Evolutionary conservation across 2,113 vertebrate genomes (phyloP).

Genomic region (Ameiurus melas): DNA sequence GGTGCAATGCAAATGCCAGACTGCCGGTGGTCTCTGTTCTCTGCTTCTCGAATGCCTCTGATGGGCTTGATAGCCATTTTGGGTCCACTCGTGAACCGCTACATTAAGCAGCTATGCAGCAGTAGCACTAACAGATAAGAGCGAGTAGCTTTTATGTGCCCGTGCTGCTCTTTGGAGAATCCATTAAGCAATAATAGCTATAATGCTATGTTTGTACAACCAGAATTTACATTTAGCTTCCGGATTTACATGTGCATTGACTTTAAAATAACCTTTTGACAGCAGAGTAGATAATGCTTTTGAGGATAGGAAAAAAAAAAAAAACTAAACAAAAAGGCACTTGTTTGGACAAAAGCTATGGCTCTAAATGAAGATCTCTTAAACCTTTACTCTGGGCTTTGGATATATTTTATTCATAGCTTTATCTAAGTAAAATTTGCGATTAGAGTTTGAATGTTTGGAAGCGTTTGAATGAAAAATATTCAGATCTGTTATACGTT

Average conservation of each 20-base stretch:
- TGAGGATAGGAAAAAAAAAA: neutral
- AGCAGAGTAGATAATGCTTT: neutral
- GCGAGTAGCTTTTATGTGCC: constrained; percentile 19
- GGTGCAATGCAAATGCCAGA: neutral
- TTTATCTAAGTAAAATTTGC: neutral
- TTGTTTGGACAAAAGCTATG: neutral
- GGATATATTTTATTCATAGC: neutral
- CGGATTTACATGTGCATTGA: neutral
- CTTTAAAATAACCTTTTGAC: neutral
- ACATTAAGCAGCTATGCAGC: constrained; percentile 38
- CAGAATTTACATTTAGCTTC: neutral
- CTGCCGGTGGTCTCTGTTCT: constrained; percentile 19
- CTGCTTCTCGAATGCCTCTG: neutral
- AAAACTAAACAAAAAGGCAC: neutral
- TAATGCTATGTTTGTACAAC: neutral
- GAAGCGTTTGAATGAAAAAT: neutral
- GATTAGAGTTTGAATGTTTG: neutral
- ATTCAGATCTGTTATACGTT: too few species aligned
- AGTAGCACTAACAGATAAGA: constrained; percentile 3
- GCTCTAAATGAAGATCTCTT: neutral
- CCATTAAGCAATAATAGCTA: neutral
- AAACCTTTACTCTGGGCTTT: neutral
- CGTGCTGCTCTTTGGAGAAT: constrained; percentile 5
- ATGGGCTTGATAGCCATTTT: constrained; percentile 41
- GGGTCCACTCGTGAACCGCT: constrained; percentile 24